Base-by-base conservation (phyloP, 2,888 invertebrate genomes). In the Aphrophora alni region DNA sequence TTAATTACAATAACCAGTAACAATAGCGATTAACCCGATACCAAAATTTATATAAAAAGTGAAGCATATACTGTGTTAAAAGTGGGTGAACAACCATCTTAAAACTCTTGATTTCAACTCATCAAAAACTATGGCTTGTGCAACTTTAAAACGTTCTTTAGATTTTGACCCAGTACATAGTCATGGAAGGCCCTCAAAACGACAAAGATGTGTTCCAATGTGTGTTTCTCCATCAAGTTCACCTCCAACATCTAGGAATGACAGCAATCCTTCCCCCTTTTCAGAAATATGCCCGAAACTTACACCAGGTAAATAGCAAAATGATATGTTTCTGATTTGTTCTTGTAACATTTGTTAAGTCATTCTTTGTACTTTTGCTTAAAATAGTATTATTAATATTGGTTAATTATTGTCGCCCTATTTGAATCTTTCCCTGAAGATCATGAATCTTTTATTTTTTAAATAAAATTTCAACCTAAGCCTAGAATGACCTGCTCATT, bases 101-200 rank as follows among this genome's bases (percentile, higher is more conserved):
- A 14, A 59, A 21, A 59, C 59, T 59, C 7, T 14, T 14, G 10
- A 44, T 7, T 21, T 59, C 59, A 21, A 21, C 59, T 59, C 59
- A 8, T 59, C n/a, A 59, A 21, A 33, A 59, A 59, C 59, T 59
- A 98, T 98, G 98, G 98, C 98, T 92, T 98, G 98, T 92, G 98
- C 98, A 90, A 98, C 98, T 87, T 92, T 98, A 85, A 98, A 98
- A 92, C 93, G 98, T 89, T 94, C 95, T 88, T 92, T 97, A 88
- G 98, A 98, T 89, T 98, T 98, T 93, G 98, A 98, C 90, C 95
- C 97, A 84, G 91, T 93, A 84, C 93, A 97, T 89, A 94, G 95
- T 88, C 95, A 95, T 87, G 90, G 90, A 82, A 91, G 95, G 87
- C 96, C 97, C 82, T 93, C 94, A 38, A 98, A 97, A 90, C 92